Evolutionary conservation across 2,888 invertebrate genomes (phyloP), one percentile per base, ranked within the genome.

Genomic region (Marasmarcha lunaedactyla): DNA sequence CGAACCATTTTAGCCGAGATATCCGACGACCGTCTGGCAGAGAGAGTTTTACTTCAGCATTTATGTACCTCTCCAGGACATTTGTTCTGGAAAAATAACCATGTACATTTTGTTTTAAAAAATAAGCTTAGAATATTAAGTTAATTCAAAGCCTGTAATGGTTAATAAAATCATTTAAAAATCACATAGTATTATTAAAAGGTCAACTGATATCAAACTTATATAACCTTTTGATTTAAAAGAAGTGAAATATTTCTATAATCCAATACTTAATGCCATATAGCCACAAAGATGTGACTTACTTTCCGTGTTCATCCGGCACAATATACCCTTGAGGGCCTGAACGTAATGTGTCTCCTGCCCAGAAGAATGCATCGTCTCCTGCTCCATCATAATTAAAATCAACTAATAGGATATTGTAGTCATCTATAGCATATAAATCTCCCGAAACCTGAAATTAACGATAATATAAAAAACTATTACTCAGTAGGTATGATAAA

Each of bases 331-430:
- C 96, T 65, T 95, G 92, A 0, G 94, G 94, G 0, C 95, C 94
- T 0, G 95, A 94, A 13, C 94, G 84, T 55, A 91, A 92, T 0
- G 92, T 86, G 25, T 93, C 90, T n/a, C 96, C 96, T 0, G 94
- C 92, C 95, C 95, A 96, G 72, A 96, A 96, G 73, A 94, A 96
- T 1, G 95, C 92, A 62, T 96, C 96, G 7, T 91, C 91, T 0
- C 95, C 95, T 35, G 92, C 92, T 33, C 95, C 96, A 63, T 96
- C 95, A 53, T 96, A 96, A 63, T 89, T 93, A 62, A 96, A 95
- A 46, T 89, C 88, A 13, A 89, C 89, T 43, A 96, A 66, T 7
- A 95, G 74, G 38, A 96, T 74, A 0, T 94, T 95, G 66, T 87
- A 91, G 55, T 93, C 92, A 61, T 96, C 92, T 1, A 95, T 93